Conservation (phyloP, 2,797 vertebrate species). For the Sebastiscus tertius region DNA sequence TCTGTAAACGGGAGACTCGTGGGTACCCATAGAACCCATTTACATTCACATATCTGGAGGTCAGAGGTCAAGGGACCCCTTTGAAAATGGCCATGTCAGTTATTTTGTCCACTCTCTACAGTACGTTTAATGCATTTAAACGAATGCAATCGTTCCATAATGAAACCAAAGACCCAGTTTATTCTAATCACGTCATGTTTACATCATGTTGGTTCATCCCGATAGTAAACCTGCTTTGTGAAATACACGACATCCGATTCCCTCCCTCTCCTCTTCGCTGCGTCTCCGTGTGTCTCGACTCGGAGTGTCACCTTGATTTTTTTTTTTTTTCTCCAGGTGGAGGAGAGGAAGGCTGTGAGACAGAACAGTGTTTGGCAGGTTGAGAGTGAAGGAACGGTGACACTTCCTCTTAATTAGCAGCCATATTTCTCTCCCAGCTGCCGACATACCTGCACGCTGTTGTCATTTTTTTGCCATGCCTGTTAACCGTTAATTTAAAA, state of each 20-base stretch:
- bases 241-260: slow-evolving; percentile 6
- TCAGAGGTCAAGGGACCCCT: no score
- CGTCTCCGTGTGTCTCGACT: neutral
- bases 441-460: slow-evolving; percentile 18
- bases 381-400: slow-evolving; percentile 43
- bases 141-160: neutral
- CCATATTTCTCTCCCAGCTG: slow-evolving; percentile 15
- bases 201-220: neutral
- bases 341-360: slow-evolving; percentile 38
- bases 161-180: neutral
- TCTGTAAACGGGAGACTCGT: no score
- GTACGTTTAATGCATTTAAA: neutral
- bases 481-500: slow-evolving; percentile 12
- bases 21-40: no score
- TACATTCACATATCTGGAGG: no score
- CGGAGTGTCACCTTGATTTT: neutral
- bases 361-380: slow-evolving; percentile 32
- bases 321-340: neutral
- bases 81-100: no score
- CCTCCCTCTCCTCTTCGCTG: neutral
- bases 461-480: slow-evolving; percentile 4
- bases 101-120: neutral
- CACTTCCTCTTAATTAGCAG: slow-evolving; percentile 58
- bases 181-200: neutral
- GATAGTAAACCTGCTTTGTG: neutral